Conservation (phyloP, 2,888 invertebrate species). For the Slavum lentiscoides region DNA sequence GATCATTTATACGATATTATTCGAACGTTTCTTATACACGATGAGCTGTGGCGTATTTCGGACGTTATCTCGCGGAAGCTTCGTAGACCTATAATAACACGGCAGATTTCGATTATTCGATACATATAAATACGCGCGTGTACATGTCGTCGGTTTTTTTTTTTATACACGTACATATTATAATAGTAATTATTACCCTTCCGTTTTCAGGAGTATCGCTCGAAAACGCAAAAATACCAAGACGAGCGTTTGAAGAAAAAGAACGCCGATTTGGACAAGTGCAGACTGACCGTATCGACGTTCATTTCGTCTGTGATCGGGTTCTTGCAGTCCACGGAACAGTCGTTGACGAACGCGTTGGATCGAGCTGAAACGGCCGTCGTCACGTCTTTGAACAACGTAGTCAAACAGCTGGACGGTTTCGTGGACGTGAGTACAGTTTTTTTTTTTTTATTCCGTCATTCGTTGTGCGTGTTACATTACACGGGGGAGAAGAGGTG, state of each 20-base stretch:
- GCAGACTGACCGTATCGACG: background rate
- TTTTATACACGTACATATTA: too few relatives aligned
- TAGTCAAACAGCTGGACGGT: background rate
- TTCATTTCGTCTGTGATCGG: constrained; percentile 17
- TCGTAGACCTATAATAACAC: too few relatives aligned
- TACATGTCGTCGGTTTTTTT: too few relatives aligned
- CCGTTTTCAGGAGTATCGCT: constrained; percentile 8
- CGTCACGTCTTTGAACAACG: background rate
- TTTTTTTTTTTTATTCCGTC: background rate
- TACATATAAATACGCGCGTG: too few relatives aligned
- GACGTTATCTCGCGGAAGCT: too few relatives aligned
- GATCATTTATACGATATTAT: too few relatives aligned
- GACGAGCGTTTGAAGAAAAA: background rate
- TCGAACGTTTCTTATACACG: too few relatives aligned
- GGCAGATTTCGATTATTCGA: too few relatives aligned
- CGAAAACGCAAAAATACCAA: background rate
- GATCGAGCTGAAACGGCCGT: background rate
- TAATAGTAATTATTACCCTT: background rate
- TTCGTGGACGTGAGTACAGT: constrained; percentile 11
- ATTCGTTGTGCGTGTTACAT: too few relatives aligned
- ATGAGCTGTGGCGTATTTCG: too few relatives aligned
- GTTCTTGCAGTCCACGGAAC: constrained; percentile 8
- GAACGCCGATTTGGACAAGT: background rate
- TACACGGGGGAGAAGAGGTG: too few relatives aligned
- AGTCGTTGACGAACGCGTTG: background rate